Base-by-base conservation (phyloP, 2,888 invertebrate genomes). In the Dasysyrphus tricinctus region DNA sequence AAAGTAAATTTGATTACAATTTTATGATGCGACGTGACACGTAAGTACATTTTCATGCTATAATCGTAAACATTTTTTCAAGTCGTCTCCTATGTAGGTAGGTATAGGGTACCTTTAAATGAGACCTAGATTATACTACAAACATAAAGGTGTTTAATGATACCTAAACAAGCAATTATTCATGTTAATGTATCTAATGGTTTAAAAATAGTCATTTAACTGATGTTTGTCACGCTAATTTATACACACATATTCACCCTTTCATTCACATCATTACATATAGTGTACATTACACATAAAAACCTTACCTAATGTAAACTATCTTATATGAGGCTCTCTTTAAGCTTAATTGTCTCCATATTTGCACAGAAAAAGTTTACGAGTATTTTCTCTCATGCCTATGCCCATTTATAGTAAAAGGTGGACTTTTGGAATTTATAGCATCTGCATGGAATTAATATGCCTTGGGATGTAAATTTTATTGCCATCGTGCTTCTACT, bases 401-500 rank as follows among this genome's bases (percentile, higher is more conserved):
- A 19, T 16, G 19, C 12, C 14, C 16, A 37, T 39, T 61, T 70
- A 37, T 29, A 37, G 63, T 67, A 57, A 70, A 69, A 57, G 83
- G 57, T 75, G 65, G 56, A 75, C 69, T 74, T 78, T 69, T 29
- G 19, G 42, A 75, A 83, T 79, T 83, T 83, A 83, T 83, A 51
- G 80, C 70, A 83, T 79, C 83, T 83, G 83, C 83, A 83, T 79
- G 56, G 74, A 74, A 83, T 79, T 70, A 79, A 83, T 83, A 65
- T 47, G 77, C 29, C 49, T 49, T 42, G 61, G 59, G 73, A 47
- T 69, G 59, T 19, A 44, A 83, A 76, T 56, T 54, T 54, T 57
- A 63, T 51, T 57, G 39, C 14, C 69, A 49, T 51, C 12, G 39
- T 37, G 51, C 3, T 39, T 16, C 12, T 14, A n/a, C 54, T 42